A percentile compares a stretch with the other conserved stretches of the same genome.
Evolutionary conservation across 2,888 invertebrate species (phyloP).

Genomic region (Drosophila longiperda): DNA sequence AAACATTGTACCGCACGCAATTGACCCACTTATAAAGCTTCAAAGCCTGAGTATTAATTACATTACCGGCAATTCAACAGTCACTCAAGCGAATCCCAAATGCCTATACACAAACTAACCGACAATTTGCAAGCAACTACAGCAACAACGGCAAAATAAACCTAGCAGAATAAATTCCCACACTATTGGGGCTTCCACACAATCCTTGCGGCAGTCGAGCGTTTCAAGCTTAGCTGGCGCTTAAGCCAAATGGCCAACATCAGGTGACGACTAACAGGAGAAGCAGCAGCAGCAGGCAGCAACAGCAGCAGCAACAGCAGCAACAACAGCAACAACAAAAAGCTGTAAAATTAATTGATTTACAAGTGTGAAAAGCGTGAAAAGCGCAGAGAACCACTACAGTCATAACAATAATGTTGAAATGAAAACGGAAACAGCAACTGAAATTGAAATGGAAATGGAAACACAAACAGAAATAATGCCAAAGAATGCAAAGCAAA

Average conservation of each 20-base stretch:
- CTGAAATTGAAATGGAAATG: constrained; percentile 18
- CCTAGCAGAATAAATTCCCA: constrained; percentile 52
- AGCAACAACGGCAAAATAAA: constrained; percentile 24
- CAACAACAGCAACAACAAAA: constrained; percentile 36
- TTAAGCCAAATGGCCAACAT: constrained; percentile 74
- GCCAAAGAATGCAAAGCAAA: constrained; percentile 37
- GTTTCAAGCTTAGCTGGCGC: constrained; percentile 67
- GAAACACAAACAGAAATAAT: constrained; percentile 23
- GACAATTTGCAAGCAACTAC: constrained; percentile 61
- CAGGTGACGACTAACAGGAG: constrained; percentile 47
- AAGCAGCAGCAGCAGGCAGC: constrained; percentile 14
- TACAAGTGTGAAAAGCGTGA: constrained; percentile 77
- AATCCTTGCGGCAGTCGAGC: constrained; percentile 62
- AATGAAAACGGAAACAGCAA: constrained; percentile 26
- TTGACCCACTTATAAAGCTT: constrained; percentile 67
- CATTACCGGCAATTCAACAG: constrained; percentile 68
- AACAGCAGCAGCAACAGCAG: constrained; percentile 25
- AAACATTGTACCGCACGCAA: constrained; percentile 28
- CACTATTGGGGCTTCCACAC: constrained; percentile 66
- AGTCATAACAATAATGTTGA: constrained; percentile 60
- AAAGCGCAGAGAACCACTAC: constrained; percentile 47
- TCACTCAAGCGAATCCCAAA: constrained; percentile 70
- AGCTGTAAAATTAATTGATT: constrained; percentile 78
- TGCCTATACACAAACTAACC: constrained; percentile 67
- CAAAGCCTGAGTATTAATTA: constrained; percentile 68